Evolutionary conservation across 2,113 vertebrate genomes (phyloP).

Genomic region (Conger conger): DNA sequence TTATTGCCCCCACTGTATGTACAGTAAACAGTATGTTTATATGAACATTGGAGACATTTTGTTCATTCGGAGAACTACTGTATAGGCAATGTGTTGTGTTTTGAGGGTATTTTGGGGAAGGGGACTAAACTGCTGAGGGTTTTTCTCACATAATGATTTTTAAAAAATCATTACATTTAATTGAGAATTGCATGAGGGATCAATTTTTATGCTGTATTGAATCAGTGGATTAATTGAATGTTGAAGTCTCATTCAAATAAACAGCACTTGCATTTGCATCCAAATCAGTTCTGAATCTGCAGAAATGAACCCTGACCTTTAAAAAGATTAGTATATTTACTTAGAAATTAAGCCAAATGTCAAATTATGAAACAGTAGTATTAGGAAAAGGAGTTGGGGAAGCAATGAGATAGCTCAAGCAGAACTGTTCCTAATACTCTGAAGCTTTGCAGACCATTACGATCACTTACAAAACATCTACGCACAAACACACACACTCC

Average conservation of each 20-base stretch:
- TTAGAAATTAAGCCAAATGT: not conserved
- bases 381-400: not conserved
- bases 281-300: not conserved
- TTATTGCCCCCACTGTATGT: too few relatives aligned
- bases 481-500: too few relatives aligned
- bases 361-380: too few relatives aligned
- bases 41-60: too few relatives aligned
- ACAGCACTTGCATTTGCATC: not conserved
- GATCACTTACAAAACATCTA: too few relatives aligned
- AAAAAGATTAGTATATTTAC: not conserved
- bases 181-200: conserved; percentile 14
- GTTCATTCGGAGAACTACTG: too few relatives aligned
- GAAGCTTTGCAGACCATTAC: not conserved
- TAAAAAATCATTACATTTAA: conserved; percentile 20
- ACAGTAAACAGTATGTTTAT: too few relatives aligned
- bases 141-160: conserved; percentile 13
- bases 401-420: not conserved
- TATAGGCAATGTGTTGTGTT: too few relatives aligned
- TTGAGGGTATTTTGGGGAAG: too few relatives aligned
- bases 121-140: too few relatives aligned
- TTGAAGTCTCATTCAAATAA: conserved; percentile 3
- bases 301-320: not conserved
- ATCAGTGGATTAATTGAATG: not conserved
- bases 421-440: too few relatives aligned
- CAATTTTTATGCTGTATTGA: not conserved